These are phyloP conservation scores for Caenorhabditis sp. DNA, from an alignment of 2,888 invertebrate genomes.

Conservation along the genomic window DNA sequence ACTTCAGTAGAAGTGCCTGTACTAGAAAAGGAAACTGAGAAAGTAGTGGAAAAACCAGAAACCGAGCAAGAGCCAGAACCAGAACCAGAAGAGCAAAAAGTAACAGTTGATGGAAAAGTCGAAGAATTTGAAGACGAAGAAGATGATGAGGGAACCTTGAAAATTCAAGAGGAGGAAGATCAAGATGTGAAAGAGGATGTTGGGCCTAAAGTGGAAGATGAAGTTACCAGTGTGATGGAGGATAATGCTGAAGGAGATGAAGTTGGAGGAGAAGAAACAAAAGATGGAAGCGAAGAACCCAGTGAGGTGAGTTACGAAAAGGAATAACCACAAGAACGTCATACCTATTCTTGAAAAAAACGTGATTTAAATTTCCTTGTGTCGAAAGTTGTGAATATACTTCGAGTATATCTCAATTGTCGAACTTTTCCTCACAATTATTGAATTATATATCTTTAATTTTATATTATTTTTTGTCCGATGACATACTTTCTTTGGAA, in stretches of 20 bases:
- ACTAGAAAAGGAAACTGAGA: constrained; percentile 2
- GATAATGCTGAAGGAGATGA: constrained; percentile 14
- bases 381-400: too few species aligned
- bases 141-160: constrained; percentile 10
- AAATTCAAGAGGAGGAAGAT: constrained; percentile 1
- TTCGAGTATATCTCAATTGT: too few species aligned
- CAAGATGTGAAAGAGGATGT: neutral
- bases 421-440: too few species aligned
- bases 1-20: neutral
- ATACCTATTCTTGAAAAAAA: too few species aligned
- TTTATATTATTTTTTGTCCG: too few species aligned
- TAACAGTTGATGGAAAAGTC: constrained; percentile 12
- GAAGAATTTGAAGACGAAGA: constrained; percentile 8
- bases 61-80: constrained; percentile 1
- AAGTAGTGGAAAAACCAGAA: constrained; percentile 1
- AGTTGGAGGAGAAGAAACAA: constrained; percentile 28
- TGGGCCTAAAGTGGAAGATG: constrained; percentile 1
- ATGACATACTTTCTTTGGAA: too few species aligned
- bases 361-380: too few species aligned
- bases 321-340: too few species aligned
- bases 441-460: too few species aligned
- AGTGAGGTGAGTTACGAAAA: too few species aligned
- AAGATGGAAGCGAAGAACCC: constrained; percentile 25
- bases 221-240: constrained; percentile 3
- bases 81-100: constrained; percentile 8